Evolutionary conservation across 1,140 invertebrate species (phyloP).

Genomic region (Drosophila varians): DNA sequence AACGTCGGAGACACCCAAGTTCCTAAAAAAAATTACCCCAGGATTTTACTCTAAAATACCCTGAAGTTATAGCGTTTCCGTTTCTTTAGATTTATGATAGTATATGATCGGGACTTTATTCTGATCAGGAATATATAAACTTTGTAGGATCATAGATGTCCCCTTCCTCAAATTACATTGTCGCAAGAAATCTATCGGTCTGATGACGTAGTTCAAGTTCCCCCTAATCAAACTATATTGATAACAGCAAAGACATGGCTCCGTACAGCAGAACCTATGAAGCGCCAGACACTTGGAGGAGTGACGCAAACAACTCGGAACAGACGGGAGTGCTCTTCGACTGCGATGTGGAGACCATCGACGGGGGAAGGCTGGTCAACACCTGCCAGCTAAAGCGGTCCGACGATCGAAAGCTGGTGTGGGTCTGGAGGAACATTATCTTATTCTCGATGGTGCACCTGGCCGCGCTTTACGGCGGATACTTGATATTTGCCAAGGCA

Average conservation of each 20-base stretch:
- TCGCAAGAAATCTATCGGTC: too few relatives aligned
- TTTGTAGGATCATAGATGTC: too few relatives aligned
- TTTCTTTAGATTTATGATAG: too few relatives aligned
- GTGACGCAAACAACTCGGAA: constrained; percentile 32
- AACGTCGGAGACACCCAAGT: too few relatives aligned
- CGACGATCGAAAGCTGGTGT: constrained; percentile 84
- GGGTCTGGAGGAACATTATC: constrained; percentile 97
- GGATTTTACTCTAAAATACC: too few relatives aligned
- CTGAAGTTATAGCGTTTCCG: too few relatives aligned
- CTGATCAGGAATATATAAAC: too few relatives aligned
- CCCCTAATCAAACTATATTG: too few relatives aligned
- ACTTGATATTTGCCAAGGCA: constrained; percentile 90
- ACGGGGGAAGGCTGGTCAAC: constrained; percentile 83
- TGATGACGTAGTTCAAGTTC: too few relatives aligned
- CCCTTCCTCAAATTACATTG: too few relatives aligned
- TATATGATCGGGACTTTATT: too few relatives aligned
- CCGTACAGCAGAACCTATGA: not conserved
- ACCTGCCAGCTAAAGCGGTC: constrained; percentile 75
- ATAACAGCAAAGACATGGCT: not conserved
- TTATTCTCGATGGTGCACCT: constrained; percentile 94
- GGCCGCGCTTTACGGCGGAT: constrained; percentile 92
- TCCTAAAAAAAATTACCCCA: too few relatives aligned
- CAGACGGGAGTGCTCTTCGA: constrained; percentile 87
- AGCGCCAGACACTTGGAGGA: not conserved
- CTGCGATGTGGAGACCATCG: constrained; percentile 85